phyloP scores from a whole-genome alignment of 2,113 vertebrate genomes.

The Misgurnus mizolepis region DNA sequence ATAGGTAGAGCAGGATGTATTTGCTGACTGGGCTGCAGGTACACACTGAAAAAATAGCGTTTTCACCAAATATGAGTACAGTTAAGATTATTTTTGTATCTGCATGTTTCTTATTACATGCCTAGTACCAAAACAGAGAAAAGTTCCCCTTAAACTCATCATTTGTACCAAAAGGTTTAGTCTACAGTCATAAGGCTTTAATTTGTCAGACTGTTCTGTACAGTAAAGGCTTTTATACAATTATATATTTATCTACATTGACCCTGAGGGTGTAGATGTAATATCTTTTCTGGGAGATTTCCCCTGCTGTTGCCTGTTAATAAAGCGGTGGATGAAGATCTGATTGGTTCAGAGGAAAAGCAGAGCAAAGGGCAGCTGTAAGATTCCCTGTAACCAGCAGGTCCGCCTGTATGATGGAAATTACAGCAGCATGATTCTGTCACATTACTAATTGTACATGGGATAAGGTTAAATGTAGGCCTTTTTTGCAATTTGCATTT shows the following conservation, averaged over 20 bases:
- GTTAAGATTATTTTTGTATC: background rate
- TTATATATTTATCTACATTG: background rate
- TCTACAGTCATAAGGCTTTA: too few species aligned
- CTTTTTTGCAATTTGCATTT: background rate
- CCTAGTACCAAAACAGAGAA: background rate
- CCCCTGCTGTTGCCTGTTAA: constrained; percentile 6
- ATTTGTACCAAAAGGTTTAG: too few species aligned
- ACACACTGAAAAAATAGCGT: background rate
- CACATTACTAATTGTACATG: background rate
- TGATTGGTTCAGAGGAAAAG: background rate
- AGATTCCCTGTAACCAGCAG: constrained; percentile 13
- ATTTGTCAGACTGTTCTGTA: background rate
- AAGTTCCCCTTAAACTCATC: too few species aligned
- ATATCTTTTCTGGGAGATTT: background rate
- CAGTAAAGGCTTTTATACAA: background rate
- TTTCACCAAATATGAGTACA: constrained; percentile 4
- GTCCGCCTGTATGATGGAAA: background rate
- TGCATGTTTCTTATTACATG: background rate
- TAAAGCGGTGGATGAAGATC: background rate
- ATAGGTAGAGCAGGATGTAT: background rate
- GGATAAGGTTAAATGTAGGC: background rate
- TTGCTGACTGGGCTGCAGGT: background rate
- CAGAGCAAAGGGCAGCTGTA: background rate
- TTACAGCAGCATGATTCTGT: background rate
- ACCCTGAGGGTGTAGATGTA: background rate